Base-by-base conservation (phyloP, 92 coral and sea anemone species). In the Paramuricea clavata region DNA sequence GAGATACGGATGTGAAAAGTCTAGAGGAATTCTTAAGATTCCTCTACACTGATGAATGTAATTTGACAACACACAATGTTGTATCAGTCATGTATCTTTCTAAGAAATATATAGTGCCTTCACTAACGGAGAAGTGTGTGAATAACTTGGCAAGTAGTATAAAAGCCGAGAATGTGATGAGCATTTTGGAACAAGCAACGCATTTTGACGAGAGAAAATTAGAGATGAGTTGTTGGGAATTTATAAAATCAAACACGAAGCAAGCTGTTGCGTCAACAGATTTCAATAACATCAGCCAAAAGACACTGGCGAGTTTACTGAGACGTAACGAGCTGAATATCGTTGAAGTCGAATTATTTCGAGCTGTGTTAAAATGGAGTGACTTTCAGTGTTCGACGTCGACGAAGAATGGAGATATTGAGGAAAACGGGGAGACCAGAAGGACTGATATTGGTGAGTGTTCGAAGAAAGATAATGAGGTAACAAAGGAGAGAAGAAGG, bases 331-430 rank as follows among this genome's bases (percentile, higher is more conserved):
- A 85, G 7, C 54, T 90, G 7, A 84, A 70, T 78, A 86, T 79
- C 47, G 90, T 86, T 19, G 95, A 92, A 70, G 72, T 87, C 15
- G 89, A 85, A 26, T 62, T 93, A 33, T 87, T 93, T 69, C 83
- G 78, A 39, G 92, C 95, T 7, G 93, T 91, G 3, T 82, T 71
- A 81, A 76, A 71, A 13, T 93, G 95, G 95, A 88, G 92, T 42
- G 84, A 82, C 19, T 89, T 86, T 49, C 88, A 89, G 23, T 88
- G 90, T n/a, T n/a, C n/a, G n/a, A n/a, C 72, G n/a, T n/a, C n/a
- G n/a, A 75, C 85, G 28, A 76, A 47, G 74, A 88, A 72, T n/a
- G n/a, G n/a, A 67, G 87, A 85, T 54, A 21, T 87, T 43, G 74
- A 61, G 47, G 69, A 78, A 17, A 84, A 74, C n/a, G 90, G 88